phyloP scores from a whole-genome alignment of 1,140 invertebrate species.

The Chironomus tepperi region DNA sequence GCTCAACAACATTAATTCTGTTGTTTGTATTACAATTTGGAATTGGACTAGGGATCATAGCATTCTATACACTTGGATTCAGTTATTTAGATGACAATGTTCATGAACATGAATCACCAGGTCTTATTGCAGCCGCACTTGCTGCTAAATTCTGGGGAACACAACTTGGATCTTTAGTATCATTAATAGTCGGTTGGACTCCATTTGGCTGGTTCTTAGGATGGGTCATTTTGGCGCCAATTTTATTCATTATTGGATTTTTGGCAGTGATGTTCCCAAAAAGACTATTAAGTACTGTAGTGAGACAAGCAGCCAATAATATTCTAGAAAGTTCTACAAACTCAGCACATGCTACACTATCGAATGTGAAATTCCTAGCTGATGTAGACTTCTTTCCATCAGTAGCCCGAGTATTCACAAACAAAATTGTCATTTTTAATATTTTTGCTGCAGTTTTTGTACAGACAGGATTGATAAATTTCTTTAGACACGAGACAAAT shows the following conservation, averaged over 20 bases:
- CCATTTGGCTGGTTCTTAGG: slow-evolving; percentile 44
- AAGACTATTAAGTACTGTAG: slow-evolving; percentile 44
- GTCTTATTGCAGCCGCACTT: slow-evolving; percentile 30
- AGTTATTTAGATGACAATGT: slow-evolving; percentile 61
- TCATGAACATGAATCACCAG: slow-evolving; percentile 46
- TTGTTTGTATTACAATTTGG: slow-evolving; percentile 50
- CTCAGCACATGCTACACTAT: slow-evolving; percentile 32
- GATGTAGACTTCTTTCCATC: slow-evolving; percentile 45
- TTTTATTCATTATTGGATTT: slow-evolving; percentile 45
- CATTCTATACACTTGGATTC: slow-evolving; percentile 54
- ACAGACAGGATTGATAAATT: slow-evolving; percentile 48
- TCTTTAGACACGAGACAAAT: slow-evolving; percentile 45
- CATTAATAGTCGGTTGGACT: slow-evolving; percentile 33
- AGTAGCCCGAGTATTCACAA: slow-evolving; percentile 47
- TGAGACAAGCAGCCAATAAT: slow-evolving; percentile 46
- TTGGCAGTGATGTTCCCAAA: slow-evolving; percentile 50
- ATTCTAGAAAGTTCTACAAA: slow-evolving; percentile 36
- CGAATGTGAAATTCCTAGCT: slow-evolving; percentile 35
- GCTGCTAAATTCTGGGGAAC: slow-evolving; percentile 35
- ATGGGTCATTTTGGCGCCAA: slow-evolving; percentile 48
- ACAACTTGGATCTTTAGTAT: slow-evolving; percentile 37
- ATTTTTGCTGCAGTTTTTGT: slow-evolving; percentile 47
- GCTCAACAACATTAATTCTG: slow-evolving; percentile 40
- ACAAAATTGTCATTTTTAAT: slow-evolving; percentile 51
- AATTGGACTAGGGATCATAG: slow-evolving; percentile 48